phyloP scores from a whole-genome alignment of 2,888 invertebrate genomes.

The Mechanitis messenoides region DNA sequence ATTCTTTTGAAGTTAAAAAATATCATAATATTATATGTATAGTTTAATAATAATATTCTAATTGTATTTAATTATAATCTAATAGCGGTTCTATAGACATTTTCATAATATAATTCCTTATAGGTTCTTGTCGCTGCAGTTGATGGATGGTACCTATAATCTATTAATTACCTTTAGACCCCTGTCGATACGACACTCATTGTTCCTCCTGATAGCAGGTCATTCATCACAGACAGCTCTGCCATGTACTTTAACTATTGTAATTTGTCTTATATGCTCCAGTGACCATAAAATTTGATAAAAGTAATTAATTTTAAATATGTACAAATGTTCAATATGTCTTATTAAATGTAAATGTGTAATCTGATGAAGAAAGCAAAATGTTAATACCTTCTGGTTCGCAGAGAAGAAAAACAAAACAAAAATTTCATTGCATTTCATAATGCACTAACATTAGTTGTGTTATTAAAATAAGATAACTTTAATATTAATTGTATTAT shows the following conservation, averaged over 20 bases:
- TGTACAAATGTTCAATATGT: slow-evolving; percentile 4
- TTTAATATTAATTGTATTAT: too few relatives aligned
- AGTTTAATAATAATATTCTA: background rate
- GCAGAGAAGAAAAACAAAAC: slow-evolving; percentile 56
- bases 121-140: slow-evolving; percentile 4
- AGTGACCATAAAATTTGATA: slow-evolving; percentile 45
- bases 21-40: background rate
- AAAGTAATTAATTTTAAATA: slow-evolving; percentile 18
- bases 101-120: background rate
- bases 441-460: slow-evolving; percentile 52
- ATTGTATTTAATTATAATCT: background rate
- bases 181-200: slow-evolving; percentile 60
- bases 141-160: slow-evolving; percentile 63
- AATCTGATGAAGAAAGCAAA: slow-evolving; percentile 70
- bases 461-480: slow-evolving; percentile 25
- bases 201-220: slow-evolving; percentile 53
- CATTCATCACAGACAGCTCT: slow-evolving; percentile 70
- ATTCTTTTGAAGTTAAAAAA: background rate
- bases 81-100: background rate
- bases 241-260: slow-evolving; percentile 60
- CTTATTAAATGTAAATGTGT: slow-evolving; percentile 35
- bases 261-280: slow-evolving; percentile 65
- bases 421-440: slow-evolving; percentile 66
- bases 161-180: slow-evolving; percentile 69
- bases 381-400: slow-evolving; percentile 38